Evolutionary conservation across 2,113 vertebrate species (phyloP), one percentile per base, ranked within the genome.

Genomic region (Thomomys bottae): DNA sequence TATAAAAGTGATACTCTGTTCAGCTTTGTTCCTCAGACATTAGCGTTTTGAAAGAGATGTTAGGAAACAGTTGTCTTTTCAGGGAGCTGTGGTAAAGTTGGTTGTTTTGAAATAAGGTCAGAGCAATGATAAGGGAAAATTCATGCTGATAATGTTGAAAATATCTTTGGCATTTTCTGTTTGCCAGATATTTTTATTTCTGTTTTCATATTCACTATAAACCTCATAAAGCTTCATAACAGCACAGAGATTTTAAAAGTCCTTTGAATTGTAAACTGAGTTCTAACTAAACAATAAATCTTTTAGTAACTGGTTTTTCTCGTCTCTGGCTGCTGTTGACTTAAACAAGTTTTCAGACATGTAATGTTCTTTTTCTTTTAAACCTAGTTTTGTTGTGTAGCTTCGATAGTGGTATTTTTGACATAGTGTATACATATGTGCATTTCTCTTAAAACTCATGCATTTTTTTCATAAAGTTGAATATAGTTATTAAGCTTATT

Each of bases 181-280:
- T 97, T 97, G 96, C 96, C 96, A 95, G 97, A 92, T 97, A 97
- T 97, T 97, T 98, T 97, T 97, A 98, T 98, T 98, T 98, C 97
- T 97, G 96, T 97, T 98, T 98, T 97, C 97, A 94, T 98, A 96
- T 97, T 94, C 85, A 97, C 76, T 97, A 67, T 97, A 98, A 98
- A 98, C 97, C 80, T 93, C 96, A 96, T 97, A 98, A 98, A 98
- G 96, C 95, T 97, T 97, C 88, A 94, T 97, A 97, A 97, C 96
- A 96, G 95, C 94, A 95, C 89, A 96, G 96, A 97, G 95, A 95
- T 97, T 95, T 98, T 94, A 96, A 97, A 98, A 97, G 95, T 95
- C 96, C 88, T 97, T 95, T 90, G 79, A 97, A 96, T 94, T 97
- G 84, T 98, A 98, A 98, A 98, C 97, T 96, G 96, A 81, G 40